Conservation (phyloP, 1,140 invertebrate species). For the Drosophila oshimai region DNA sequence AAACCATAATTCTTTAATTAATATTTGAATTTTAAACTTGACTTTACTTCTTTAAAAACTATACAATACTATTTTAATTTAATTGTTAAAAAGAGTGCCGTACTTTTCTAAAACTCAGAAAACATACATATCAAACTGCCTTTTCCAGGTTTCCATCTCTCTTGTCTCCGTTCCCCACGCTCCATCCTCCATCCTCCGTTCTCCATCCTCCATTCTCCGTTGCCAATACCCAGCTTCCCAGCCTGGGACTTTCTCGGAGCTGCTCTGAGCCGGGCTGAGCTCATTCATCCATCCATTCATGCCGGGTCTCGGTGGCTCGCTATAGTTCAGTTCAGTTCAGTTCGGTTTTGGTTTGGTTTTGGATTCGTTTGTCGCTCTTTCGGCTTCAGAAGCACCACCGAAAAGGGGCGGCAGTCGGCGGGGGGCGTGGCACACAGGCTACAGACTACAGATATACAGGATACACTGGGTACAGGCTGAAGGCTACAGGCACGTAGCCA, state of each 20-base stretch:
- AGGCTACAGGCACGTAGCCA: slow-evolving; percentile 31
- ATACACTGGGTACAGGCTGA: slow-evolving; percentile 1
- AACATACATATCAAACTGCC: too few species aligned
- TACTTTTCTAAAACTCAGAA: too few species aligned
- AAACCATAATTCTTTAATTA: too few species aligned
- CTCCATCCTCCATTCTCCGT: slow-evolving; percentile 30
- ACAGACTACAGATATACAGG: too few species aligned
- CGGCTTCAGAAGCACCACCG: slow-evolving; percentile 1
- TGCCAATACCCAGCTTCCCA: slow-evolving; percentile 2
- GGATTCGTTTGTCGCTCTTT: slow-evolving; percentile 1
- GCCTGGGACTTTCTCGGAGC: slow-evolving; percentile 18
- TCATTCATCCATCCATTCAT: slow-evolving; percentile 79
- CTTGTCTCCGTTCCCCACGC: slow-evolving; percentile 23
- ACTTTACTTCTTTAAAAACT: neutral
- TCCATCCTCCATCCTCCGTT: slow-evolving; percentile 37
- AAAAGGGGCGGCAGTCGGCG: neutral
- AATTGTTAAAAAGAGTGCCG: too few species aligned
- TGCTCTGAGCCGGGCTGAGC: slow-evolving; percentile 50
- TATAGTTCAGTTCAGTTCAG: slow-evolving; percentile 12
- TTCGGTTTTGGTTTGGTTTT: slow-evolving; percentile 14
- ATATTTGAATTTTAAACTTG: too few species aligned
- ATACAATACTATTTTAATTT: too few species aligned
- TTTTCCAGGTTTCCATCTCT: slow-evolving; percentile 18
- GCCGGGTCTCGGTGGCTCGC: slow-evolving; percentile 39
- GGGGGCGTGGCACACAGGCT: slow-evolving; percentile 37